Evolutionary conservation across 2,113 vertebrate genomes (phyloP).

Genomic region (Fregetta grallaria): DNA sequence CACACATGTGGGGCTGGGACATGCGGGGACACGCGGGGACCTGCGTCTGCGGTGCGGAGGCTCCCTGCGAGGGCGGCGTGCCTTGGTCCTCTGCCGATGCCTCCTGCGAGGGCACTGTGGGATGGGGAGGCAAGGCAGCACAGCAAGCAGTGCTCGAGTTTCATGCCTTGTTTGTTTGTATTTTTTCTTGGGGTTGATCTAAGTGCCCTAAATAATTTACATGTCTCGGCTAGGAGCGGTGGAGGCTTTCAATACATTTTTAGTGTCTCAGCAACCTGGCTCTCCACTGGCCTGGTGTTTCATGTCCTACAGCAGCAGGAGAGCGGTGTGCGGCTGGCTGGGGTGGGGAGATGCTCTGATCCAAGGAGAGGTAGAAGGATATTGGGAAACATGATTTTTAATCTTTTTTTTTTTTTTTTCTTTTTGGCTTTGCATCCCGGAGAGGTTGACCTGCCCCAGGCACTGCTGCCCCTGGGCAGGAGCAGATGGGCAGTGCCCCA

Average conservation of each 20-base stretch:
- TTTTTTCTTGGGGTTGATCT: conserved; percentile 16
- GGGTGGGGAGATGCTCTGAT: not conserved
- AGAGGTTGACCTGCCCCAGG: not conserved
- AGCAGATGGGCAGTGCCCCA: not conserved
- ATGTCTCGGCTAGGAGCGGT: not conserved
- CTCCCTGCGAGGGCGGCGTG: not conserved
- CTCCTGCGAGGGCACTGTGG: not conserved
- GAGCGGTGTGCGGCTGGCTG: not conserved
- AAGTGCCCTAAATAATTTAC: conserved; percentile 40
- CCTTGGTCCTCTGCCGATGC: not conserved
- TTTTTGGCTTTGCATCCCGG: not conserved
- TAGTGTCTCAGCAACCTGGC: conserved; percentile 11
- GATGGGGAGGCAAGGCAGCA: not conserved
- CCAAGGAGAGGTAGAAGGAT: not conserved
- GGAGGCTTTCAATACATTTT: not conserved
- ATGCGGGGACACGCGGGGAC: not conserved
- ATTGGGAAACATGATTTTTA: not conserved
- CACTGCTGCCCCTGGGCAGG: not conserved
- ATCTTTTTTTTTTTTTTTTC: not conserved
- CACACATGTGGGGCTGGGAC: not conserved
- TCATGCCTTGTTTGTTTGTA: conserved; percentile 4
- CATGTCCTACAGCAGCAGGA: not conserved
- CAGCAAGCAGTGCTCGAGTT: not conserved
- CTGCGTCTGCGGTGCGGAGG: not conserved
- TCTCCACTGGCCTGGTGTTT: not conserved